Evolutionary conservation across 2,888 invertebrate genomes (phyloP).

Genomic region (Folsomia manolachei): DNA sequence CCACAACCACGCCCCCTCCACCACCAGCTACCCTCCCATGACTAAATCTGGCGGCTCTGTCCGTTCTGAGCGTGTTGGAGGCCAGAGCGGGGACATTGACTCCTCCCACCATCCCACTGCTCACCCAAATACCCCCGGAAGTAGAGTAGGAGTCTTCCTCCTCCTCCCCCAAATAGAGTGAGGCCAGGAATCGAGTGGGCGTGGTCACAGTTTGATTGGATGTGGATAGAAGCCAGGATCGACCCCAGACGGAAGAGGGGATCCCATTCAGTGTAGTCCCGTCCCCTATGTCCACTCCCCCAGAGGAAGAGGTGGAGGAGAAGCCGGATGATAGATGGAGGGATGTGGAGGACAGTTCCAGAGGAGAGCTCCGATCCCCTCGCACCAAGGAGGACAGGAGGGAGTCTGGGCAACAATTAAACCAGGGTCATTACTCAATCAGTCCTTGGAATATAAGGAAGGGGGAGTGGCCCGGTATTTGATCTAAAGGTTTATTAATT

Average conservation of each 20-base stretch:
- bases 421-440: too few relatives aligned
- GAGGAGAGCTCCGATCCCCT: conserved; percentile 10
- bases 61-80: conserved; percentile 24
- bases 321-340: not conserved
- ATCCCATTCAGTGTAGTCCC: conserved; percentile 24
- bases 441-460: too few relatives aligned
- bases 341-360: not conserved
- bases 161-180: not conserved
- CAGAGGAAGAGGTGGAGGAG: not conserved
- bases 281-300: too few relatives aligned
- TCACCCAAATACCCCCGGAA: conserved; percentile 12
- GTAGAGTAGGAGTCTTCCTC: too few relatives aligned
- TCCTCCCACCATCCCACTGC: conserved; percentile 13
- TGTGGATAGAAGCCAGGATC: conserved; percentile 25
- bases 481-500: too few relatives aligned
- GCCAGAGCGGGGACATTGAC: conserved; percentile 27
- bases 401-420: not conserved
- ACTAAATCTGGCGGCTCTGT: conserved; percentile 27
- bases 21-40: too few relatives aligned
- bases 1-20: too few relatives aligned
- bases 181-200: conserved; percentile 17
- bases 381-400: conserved; percentile 23
- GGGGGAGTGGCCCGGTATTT: too few relatives aligned
- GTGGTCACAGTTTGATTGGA: conserved; percentile 30
- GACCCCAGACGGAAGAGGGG: conserved; percentile 28